These are phyloP conservation scores for Chrysolina haemoptera DNA, from an alignment of 2,888 invertebrate species.

Conservation along the genomic window DNA sequence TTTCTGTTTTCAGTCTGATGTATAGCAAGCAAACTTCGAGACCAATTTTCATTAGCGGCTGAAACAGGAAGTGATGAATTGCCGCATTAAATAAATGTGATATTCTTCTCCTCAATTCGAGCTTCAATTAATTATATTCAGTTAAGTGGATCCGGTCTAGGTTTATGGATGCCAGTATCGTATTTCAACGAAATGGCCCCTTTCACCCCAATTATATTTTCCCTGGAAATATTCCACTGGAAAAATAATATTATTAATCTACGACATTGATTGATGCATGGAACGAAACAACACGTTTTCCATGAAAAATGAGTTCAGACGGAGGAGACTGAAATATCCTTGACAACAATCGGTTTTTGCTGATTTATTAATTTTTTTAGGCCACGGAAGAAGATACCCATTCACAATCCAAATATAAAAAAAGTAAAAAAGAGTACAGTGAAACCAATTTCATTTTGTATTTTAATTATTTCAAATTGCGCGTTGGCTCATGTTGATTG, in stretches of 20 bases:
- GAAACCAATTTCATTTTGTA: too few species aligned
- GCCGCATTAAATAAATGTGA: conserved; percentile 22
- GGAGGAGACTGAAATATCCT: too few species aligned
- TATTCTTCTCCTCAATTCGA: conserved; percentile 13
- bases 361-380: too few species aligned
- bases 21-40: conserved; percentile 15
- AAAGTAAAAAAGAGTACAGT: too few species aligned
- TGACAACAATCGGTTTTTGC: too few species aligned
- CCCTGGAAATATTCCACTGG: neutral
- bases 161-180: conserved; percentile 5
- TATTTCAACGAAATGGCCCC: conserved; percentile 9
- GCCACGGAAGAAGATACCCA: too few species aligned
- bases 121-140: conserved; percentile 15
- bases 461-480: too few species aligned
- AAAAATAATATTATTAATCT: neutral
- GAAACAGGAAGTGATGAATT: conserved; percentile 30
- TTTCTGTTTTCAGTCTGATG: neutral
- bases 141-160: conserved; percentile 15
- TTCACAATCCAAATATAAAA: too few species aligned
- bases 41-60: conserved; percentile 16
- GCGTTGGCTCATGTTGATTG: too few species aligned
- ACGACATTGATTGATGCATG: conserved; percentile 6
- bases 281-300: neutral
- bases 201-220: conserved; percentile 16
- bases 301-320: neutral